Evolutionary conservation across 2,888 invertebrate genomes (phyloP).

Genomic region (Drosophila stalkeri): DNA sequence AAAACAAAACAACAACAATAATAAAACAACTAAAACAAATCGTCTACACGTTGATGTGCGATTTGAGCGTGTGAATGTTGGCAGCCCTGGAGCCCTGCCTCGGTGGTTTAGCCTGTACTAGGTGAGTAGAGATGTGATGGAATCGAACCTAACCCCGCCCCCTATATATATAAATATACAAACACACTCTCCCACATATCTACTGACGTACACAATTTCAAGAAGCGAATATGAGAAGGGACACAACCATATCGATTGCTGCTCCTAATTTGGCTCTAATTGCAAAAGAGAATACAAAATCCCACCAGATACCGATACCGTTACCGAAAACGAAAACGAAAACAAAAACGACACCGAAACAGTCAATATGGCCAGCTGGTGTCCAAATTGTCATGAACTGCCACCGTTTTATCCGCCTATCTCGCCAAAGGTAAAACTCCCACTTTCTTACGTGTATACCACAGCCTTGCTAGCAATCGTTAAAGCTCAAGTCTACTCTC

Average conservation of each 20-base stretch:
- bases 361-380: conserved; percentile 77
- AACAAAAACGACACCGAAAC: conserved; percentile 30
- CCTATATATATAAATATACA: conserved; percentile 19
- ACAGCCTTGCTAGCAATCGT: conserved; percentile 21
- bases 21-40: conserved; percentile 50
- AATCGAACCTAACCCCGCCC: background rate
- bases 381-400: conserved; percentile 83
- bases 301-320: conserved; percentile 20
- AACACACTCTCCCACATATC: conserved; percentile 38
- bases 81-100: conserved; percentile 86
- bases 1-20: conserved; percentile 23
- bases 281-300: conserved; percentile 37
- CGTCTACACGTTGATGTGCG: conserved; percentile 78
- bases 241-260: conserved; percentile 49
- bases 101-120: conserved; percentile 86
- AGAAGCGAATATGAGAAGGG: conserved; percentile 74
- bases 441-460: conserved; percentile 20
- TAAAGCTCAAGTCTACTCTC: conserved; percentile 10
- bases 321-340: conserved; percentile 24
- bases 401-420: conserved; percentile 79
- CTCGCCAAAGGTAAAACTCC: conserved; percentile 76
- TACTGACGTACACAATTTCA: conserved; percentile 40
- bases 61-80: conserved; percentile 85
- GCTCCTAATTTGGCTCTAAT: conserved; percentile 53
- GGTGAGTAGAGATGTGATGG: conserved; percentile 74